Conservation (phyloP, 2,797 vertebrate species). For the Cossypha dichroa region DNA sequence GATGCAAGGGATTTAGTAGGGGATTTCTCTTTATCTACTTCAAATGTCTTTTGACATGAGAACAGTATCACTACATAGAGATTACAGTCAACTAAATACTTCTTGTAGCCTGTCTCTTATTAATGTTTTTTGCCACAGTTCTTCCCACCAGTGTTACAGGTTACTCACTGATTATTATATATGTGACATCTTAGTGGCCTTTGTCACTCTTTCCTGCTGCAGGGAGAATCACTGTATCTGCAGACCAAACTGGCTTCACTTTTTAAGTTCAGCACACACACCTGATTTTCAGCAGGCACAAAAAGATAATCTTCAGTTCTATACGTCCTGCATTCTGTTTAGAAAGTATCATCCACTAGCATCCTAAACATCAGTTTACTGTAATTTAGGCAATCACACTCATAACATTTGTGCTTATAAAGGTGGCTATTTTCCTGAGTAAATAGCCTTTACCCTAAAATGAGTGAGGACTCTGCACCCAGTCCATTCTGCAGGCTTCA, state of each 20-base stretch:
- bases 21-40: neutral
- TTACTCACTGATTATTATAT: neutral
- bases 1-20: neutral
- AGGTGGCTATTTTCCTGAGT: neutral
- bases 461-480: neutral
- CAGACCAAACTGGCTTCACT: neutral
- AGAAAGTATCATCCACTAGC: neutral
- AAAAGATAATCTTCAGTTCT: neutral
- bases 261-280: neutral
- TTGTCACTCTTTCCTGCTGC: neutral
- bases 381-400: neutral
- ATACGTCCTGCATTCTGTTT: neutral
- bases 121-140: neutral
- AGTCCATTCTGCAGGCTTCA: neutral
- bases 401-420: neutral
- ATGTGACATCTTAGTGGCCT: neutral
- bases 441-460: neutral
- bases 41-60: neutral
- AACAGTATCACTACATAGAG: neutral
- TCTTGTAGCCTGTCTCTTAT: neutral
- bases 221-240: neutral
- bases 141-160: neutral
- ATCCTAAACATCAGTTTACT: neutral
- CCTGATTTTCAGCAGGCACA: neutral
- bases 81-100: neutral